Evolutionary conservation across 2,113 vertebrate species (phyloP).

Genomic region (Bubo scandiacus): DNA sequence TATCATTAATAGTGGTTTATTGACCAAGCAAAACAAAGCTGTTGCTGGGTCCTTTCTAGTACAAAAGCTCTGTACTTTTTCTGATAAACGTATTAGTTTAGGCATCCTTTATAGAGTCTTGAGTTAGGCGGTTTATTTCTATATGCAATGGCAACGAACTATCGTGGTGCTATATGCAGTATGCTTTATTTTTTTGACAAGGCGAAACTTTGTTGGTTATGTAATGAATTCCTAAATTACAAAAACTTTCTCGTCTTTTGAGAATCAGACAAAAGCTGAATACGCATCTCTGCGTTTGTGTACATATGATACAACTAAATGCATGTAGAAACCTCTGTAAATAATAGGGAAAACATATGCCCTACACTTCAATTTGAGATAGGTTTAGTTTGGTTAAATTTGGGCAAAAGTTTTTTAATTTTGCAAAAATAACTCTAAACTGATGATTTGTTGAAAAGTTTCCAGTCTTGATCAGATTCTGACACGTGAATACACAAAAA

Average conservation of each 20-base stretch:
- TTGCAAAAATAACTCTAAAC: not conserved
- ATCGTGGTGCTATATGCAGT: not conserved
- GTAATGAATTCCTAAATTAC: not conserved
- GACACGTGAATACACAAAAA: not conserved
- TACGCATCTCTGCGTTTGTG: not conserved
- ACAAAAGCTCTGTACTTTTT: not conserved
- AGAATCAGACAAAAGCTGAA: not conserved
- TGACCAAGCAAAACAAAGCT: conserved; percentile 36
- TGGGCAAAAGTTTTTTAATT: not conserved
- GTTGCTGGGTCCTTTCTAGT: not conserved
- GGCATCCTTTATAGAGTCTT: not conserved
- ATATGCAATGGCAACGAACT: fast-evolving
- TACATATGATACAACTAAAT: fast-evolving
- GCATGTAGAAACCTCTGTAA: not conserved
- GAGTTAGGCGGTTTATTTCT: not conserved
- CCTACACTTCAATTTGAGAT: not conserved
- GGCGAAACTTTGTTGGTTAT: not conserved
- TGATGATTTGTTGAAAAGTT: not conserved
- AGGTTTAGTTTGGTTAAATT: not conserved
- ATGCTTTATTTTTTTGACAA: not conserved
- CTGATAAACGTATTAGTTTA: not conserved
- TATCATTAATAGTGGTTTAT: conserved; percentile 43
- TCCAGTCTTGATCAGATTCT: not conserved
- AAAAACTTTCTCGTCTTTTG: not conserved
- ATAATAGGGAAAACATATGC: not conserved